Evolutionary conservation across 2,797 vertebrate genomes (phyloP), one percentile per base, ranked within the genome.

Genomic region (Molossus alvarezi): DNA sequence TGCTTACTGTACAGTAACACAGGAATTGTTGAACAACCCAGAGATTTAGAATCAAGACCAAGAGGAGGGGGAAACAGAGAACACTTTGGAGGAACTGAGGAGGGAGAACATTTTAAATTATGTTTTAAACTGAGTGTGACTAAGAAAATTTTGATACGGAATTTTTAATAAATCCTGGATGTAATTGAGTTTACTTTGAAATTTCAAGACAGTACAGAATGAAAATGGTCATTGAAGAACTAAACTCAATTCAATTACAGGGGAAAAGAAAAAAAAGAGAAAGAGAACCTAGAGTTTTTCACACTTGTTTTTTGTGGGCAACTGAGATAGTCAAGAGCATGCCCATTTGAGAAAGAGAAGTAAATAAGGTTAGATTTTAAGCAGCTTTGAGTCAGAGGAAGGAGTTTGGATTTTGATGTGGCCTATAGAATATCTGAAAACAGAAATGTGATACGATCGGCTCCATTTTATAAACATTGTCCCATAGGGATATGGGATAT

Each of bases 401-500:
- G 45, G 23, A 71, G 18, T 91, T 60, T 89, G 75, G 72, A 14
- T 9, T 48, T 81, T 73, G 51, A 7, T 25, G 17, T 90, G 55
- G 45, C 20, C 18, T 27, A 20, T 25, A 37, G 62, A 79, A 64
- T 77, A 75, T 73, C 76, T 87, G 92, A 25, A 77, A 81, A 14
- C 15, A 80, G 21, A 85, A 75, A 4, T 62, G 9, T 81, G 45
- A 85, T 3, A 53, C 23, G 13, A 57, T 60, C 4, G 5, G n/a
- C 29, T 85, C 6, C 33, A 6, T 82, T 88, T 91, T 58, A 48
- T 92, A 88, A 62, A 9, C 80, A 88, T 29, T 95, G 14, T 86
- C 20, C 57, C 58, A 58, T 6, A 72, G 13, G 17, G 62, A 73
- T 58, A 17, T 77, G 45, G 45, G 2, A 29, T 62, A 20, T 41